phyloP scores from a whole-genome alignment of 2,888 invertebrate genomes.

The Exephanes ischioxanthus region DNA sequence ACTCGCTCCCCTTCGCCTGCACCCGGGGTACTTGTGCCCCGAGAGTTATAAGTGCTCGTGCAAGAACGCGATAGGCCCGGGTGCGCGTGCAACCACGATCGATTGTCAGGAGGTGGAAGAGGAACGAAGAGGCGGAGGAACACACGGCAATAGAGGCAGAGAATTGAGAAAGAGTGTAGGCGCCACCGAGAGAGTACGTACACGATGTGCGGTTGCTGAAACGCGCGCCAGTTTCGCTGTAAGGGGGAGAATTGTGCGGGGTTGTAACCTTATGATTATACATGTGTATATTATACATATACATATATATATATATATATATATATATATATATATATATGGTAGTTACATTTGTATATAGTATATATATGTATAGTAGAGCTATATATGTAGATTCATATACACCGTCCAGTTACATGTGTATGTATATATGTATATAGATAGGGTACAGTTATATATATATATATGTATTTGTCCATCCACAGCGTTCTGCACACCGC shows the following conservation, averaged over 20 bases:
- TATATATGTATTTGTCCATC: not conserved
- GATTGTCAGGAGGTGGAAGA: slow-evolving; percentile 43
- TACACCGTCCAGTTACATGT: too few relatives aligned
- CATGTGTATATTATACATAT: too few relatives aligned
- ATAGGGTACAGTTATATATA: too few relatives aligned
- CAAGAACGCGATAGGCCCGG: slow-evolving; percentile 35
- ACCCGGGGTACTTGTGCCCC: slow-evolving; percentile 28
- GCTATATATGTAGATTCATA: too few relatives aligned
- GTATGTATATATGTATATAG: too few relatives aligned
- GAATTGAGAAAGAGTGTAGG: slow-evolving; percentile 21
- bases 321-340: too few relatives aligned
- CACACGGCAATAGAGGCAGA: slow-evolving; percentile 26
- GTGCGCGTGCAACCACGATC: slow-evolving; percentile 56
- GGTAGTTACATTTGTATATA: too few relatives aligned
- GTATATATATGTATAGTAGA: slow-evolving; percentile 1
- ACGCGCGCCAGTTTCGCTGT: slow-evolving; percentile 41
- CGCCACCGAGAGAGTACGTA: slow-evolving; percentile 30
- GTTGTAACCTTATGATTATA: slow-evolving; percentile 13
- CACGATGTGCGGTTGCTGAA: slow-evolving; percentile 39
- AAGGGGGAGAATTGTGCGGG: slow-evolving; percentile 54
- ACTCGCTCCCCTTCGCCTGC: slow-evolving; percentile 14
- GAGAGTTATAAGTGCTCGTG: slow-evolving; percentile 51
- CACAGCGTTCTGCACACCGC: not conserved
- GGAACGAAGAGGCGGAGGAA: slow-evolving; percentile 15
- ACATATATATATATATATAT: too few relatives aligned